Base-by-base conservation (phyloP, 1,140 invertebrate genomes). In the Heliconius himera region DNA sequence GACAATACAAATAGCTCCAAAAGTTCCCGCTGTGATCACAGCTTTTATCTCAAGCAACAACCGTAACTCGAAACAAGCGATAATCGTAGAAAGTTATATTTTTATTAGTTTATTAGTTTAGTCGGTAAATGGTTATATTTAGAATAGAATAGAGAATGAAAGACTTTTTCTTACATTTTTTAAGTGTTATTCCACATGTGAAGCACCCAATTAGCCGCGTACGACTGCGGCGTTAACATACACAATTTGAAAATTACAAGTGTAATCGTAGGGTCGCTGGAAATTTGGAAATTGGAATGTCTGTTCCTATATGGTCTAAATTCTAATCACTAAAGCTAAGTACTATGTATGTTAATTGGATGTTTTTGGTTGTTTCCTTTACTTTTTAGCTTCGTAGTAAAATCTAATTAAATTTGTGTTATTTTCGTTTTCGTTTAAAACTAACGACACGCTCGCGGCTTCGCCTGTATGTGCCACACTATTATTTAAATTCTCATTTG, bases 31-130 rank as follows among this genome's bases (percentile, higher is more conserved):
- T 66, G 74, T 73, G 54, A 74, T 74, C 71, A 79, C 56, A 76
- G 74, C 66, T 79, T 60, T 74, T 79, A 74, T 74, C 77, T 73
- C n/a, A n/a, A n/a, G n/a, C n/a, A n/a, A n/a, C n/a, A n/a, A n/a
- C n/a, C n/a, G n/a, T 46, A 60, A n/a, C 33, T 71, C 49, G 51
- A 76, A 76, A 76, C 56, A 79, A 79, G 72, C 77, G 41, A 78
- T 71, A 56, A 51, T 56, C 74, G 29, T 75, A 70, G 36, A 60
- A 76, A 76, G 36, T 76, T 76, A 76, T 76, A 76, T 76, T 76
- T 76, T 76, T 76, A 76, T 76, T 76, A 76, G 38, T 33, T 70
- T 76, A n/a, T 26, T 26, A 26, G 26, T 76, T n/a, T 76, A 76
- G 56, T 56, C 36, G 29, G 49, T 74, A 26, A 26, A 26, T 26